Percentiles rank a stretch among this genome's conserved stretches.
Evolutionary conservation across 2,888 invertebrate genomes (phyloP).

Genomic region (Monochamus alternatus): DNA sequence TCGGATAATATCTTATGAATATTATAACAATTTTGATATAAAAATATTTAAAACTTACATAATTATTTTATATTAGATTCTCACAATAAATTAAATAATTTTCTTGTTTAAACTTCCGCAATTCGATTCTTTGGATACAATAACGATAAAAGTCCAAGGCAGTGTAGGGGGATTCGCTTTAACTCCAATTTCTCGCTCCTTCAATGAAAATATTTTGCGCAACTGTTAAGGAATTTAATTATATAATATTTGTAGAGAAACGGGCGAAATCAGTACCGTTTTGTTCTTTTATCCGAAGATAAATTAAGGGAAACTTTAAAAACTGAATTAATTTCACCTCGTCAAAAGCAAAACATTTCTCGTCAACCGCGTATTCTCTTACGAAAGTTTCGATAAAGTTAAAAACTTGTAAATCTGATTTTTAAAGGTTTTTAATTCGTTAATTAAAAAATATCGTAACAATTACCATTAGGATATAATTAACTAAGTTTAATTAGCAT

Average conservation of each 20-base stretch:
- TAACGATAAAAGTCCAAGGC: too few species aligned
- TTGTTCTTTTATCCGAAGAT: conserved; percentile 17
- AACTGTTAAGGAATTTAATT: conserved; percentile 8
- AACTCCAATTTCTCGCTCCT: background rate
- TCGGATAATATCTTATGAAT: too few species aligned
- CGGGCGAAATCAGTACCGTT: background rate
- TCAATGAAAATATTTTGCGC: background rate
- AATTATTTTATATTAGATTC: too few species aligned
- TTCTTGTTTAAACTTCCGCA: too few species aligned
- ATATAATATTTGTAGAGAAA: conserved; percentile 5
- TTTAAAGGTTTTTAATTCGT: conserved; percentile 9
- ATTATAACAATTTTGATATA: too few species aligned
- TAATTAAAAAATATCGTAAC: conserved; percentile 25
- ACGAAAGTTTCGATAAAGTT: conserved; percentile 15
- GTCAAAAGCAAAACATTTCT: conserved; percentile 14
- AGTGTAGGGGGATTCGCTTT: too few species aligned
- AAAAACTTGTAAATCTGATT: conserved; percentile 11
- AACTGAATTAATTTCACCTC: conserved; percentile 23
- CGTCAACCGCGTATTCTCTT: conserved; percentile 18
- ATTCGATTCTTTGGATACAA: too few species aligned
- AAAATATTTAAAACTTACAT: too few species aligned
- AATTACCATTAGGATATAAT: conserved; percentile 25
- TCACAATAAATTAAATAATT: too few species aligned
- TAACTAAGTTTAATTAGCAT: conserved; percentile 28
- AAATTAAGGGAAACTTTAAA: conserved; percentile 23